These are phyloP conservation scores for Cheilosia vulpina DNA, from an alignment of 2,888 invertebrate genomes.

Conservation along the genomic window DNA sequence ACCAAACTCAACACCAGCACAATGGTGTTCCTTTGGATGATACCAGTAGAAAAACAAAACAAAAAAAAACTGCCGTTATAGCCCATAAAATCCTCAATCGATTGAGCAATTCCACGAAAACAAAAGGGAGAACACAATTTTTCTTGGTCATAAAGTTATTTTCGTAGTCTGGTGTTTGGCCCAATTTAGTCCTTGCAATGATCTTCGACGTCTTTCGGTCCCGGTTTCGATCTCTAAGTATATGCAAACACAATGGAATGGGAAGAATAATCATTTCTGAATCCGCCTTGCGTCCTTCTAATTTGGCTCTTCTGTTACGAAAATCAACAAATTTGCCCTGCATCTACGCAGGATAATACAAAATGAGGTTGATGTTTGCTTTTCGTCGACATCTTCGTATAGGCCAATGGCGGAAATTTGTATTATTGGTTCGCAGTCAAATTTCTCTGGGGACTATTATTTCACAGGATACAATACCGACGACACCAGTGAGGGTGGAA, in stretches of 20 bases:
- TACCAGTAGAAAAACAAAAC: conserved; percentile 5
- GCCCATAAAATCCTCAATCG: conserved; percentile 51
- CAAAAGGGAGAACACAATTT: conserved; percentile 2
- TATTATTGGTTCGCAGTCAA: conserved; percentile 57
- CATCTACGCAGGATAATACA: conserved; percentile 20
- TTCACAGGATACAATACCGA: conserved; percentile 24
- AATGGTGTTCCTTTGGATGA: conserved; percentile 26
- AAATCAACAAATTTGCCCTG: conserved; percentile 11
- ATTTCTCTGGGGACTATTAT: conserved; percentile 62
- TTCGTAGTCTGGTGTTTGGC: background rate
- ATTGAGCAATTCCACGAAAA: conserved; percentile 39
- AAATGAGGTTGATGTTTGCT: conserved; percentile 33
- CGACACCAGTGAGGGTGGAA: no score
- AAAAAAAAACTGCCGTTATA: conserved; percentile 22
- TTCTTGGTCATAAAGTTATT: conserved; percentile 35
- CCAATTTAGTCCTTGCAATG: conserved; percentile 23
- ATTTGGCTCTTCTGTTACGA: conserved; percentile 23
- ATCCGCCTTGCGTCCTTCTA: conserved; percentile 50
- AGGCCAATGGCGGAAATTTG: conserved; percentile 51
- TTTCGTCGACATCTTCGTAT: conserved; percentile 38
- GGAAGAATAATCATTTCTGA: conserved; percentile 27
- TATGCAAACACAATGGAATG: conserved; percentile 14
- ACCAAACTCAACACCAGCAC: conserved; percentile 16
- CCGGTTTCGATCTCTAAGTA: conserved; percentile 21
- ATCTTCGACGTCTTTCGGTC: conserved; percentile 8